phyloP scores from a whole-genome alignment of 2,113 vertebrate genomes.

The Thomomys bottae region DNA sequence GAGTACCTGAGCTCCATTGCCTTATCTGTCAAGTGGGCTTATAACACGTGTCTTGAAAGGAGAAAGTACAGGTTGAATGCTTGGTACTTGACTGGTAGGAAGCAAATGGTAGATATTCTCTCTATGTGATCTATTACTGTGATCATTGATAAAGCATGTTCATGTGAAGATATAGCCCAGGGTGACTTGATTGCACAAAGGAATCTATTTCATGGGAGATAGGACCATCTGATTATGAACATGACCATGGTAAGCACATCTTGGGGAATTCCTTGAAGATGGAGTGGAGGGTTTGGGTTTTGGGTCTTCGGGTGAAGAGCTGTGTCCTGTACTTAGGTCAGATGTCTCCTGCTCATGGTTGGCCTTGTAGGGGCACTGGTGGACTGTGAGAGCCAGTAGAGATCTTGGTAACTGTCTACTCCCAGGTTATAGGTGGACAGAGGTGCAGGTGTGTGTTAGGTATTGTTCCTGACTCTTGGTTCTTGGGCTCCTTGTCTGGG shows the following conservation, averaged over 20 bases:
- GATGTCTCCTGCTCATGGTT: background rate
- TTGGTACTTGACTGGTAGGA: background rate
- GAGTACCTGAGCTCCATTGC: background rate
- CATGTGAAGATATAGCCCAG: background rate
- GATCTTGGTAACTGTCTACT: rapidly evolving
- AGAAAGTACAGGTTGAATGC: background rate
- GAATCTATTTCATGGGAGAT: background rate
- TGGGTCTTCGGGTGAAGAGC: background rate
- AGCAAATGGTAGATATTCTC: background rate
- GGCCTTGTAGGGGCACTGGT: background rate
- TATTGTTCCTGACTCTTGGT: rapidly evolving
- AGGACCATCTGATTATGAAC: background rate
- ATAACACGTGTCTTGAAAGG: background rate
- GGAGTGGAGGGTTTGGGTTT: background rate
- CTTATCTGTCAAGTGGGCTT: background rate
- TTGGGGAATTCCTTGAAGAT: background rate
- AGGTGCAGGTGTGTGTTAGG: background rate
- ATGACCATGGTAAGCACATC: background rate
- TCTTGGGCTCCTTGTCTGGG: background rate
- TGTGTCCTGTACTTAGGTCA: background rate
- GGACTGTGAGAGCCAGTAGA: background rate
- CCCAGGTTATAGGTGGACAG: background rate
- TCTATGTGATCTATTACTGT: background rate
- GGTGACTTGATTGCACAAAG: background rate
- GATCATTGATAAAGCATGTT: background rate